These are phyloP conservation scores for Achroia grisella DNA, from an alignment of 1,140 invertebrate genomes.

Conservation along the genomic window DNA sequence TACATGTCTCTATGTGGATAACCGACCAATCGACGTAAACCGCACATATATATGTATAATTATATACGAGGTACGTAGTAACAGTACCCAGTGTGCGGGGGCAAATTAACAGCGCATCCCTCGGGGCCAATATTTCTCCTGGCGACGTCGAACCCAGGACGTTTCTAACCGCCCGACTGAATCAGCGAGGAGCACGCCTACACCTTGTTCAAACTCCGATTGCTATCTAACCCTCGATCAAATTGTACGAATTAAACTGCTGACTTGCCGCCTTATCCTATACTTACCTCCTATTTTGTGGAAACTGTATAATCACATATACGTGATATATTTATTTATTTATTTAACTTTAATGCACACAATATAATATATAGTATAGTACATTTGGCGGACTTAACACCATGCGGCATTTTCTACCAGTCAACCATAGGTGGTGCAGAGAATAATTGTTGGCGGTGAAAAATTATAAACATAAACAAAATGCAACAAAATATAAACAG, in stretches of 20 bases:
- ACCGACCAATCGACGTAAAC: conserved; percentile 4
- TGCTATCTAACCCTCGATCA: conserved; percentile 33
- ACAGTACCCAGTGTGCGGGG: conserved; percentile 39
- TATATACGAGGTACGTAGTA: conserved; percentile 37
- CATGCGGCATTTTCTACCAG: too few species aligned
- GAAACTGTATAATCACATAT: too few species aligned
- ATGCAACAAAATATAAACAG: too few species aligned
- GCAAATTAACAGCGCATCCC: conserved; percentile 64
- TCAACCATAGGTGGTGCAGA: too few species aligned
- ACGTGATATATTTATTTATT: too few species aligned
- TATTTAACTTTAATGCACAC: too few species aligned
- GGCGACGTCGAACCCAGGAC: conserved; percentile 56
- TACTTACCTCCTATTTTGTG: neutral
- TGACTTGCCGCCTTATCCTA: conserved; percentile 25
- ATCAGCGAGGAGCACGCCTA: conserved; percentile 70
- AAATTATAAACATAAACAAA: too few species aligned
- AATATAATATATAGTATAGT: too few species aligned
- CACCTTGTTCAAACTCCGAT: conserved; percentile 66
- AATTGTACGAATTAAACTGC: conserved; percentile 11
- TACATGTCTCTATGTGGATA: neutral
- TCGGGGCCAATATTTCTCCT: conserved; percentile 62
- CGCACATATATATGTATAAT: conserved; percentile 18
- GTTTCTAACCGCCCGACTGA: conserved; percentile 64
- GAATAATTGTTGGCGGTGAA: too few species aligned
- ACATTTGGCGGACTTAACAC: too few species aligned